Percentiles rank a stretch among this genome's conserved stretches.
These are phyloP conservation scores for Bombylius discolor DNA, from an alignment of 2,888 invertebrate genomes.

Conservation along the genomic window DNA sequence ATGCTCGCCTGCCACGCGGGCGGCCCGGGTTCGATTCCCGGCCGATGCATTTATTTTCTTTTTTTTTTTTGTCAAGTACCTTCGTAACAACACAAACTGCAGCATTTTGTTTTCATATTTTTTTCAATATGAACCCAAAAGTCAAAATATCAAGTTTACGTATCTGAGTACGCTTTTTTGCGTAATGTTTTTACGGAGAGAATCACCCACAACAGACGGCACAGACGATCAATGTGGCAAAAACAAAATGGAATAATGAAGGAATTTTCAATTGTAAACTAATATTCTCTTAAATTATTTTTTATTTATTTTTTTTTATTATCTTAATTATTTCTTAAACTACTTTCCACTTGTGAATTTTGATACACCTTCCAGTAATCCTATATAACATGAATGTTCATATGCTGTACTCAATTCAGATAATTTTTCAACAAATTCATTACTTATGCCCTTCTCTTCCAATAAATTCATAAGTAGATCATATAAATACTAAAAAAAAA, in stretches of 20 bases:
- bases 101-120: too few species aligned
- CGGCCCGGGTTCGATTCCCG: conserved; percentile 18
- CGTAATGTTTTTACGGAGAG: too few species aligned
- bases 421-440: conserved; percentile 82
- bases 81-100: too few species aligned
- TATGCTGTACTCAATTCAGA: conserved; percentile 80
- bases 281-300: too few species aligned
- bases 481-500: conserved; percentile 66
- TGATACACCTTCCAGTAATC: conserved; percentile 66
- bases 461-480: conserved; percentile 88
- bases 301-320: neutral
- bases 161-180: too few species aligned
- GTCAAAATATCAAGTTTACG: too few species aligned
- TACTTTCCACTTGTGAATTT: conserved; percentile 59
- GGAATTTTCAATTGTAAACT: too few species aligned
- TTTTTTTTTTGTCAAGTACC: neutral
- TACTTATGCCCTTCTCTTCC: conserved; percentile 90
- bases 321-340: neutral
- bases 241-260: too few species aligned
- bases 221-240: too few species aligned
- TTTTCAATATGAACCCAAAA: too few species aligned
- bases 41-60: conserved; percentile 14
- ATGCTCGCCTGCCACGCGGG: conserved; percentile 9
- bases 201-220: too few species aligned
- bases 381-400: conserved; percentile 86